Evolutionary conservation across 23 tunicate species (phyloP).

Genomic region (Diplosoma virens): DNA sequence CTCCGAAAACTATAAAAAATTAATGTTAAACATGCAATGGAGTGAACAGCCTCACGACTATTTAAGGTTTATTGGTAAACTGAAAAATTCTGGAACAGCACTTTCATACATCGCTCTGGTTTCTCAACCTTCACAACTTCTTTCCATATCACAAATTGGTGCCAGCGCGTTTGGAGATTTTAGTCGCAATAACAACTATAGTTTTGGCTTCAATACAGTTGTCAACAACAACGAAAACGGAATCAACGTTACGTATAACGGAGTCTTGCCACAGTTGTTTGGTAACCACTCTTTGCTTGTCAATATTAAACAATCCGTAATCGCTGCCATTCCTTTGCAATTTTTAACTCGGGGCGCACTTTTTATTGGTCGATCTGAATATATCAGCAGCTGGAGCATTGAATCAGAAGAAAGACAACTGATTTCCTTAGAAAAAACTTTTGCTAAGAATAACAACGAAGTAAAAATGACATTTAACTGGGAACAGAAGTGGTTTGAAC

Average conservation of each 20-base stretch:
- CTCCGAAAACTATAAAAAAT: background rate
- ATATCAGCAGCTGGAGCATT: conserved; percentile 67
- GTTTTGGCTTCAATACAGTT: background rate
- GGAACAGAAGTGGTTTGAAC: conserved; percentile 29
- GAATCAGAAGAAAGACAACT: conserved; percentile 31
- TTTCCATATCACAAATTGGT: background rate
- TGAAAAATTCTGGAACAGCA: background rate
- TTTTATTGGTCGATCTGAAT: conserved; percentile 8
- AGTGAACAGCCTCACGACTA: background rate
- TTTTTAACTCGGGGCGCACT: conserved; percentile 45
- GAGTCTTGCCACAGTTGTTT: conserved; percentile 35
- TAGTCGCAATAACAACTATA: background rate
- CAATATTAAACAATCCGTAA: conserved; percentile 42
- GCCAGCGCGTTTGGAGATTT: background rate
- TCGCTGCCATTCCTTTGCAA: conserved; percentile 27
- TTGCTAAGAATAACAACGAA: conserved; percentile 7
- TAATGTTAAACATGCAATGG: background rate
- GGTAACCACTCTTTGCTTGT: conserved; percentile 41
- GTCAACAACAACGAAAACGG: conserved; percentile 2
- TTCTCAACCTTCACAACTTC: conserved; percentile 34
- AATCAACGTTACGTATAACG: conserved; percentile 22
- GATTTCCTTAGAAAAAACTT: conserved; percentile 38
- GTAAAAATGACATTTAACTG: conserved; percentile 35
- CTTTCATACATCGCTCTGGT: background rate
- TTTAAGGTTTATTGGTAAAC: background rate